Percentiles rank a stretch among this genome's conserved stretches.
Evolutionary conservation across 2,888 invertebrate genomes (phyloP).

Genomic region (Mythimna ferrago): DNA sequence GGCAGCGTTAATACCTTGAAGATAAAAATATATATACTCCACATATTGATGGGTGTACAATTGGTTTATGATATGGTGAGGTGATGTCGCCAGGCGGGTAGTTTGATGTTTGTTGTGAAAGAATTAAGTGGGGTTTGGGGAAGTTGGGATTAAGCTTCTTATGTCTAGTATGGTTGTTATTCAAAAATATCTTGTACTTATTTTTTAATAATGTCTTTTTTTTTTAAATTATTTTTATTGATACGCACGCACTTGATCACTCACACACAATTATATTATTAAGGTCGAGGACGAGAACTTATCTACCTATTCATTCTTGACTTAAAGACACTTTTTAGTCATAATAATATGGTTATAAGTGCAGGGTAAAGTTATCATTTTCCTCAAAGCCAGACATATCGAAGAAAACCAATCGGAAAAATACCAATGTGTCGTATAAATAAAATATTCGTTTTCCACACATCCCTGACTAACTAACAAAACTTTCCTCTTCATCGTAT

Average conservation of each 20-base stretch:
- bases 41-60: slow-evolving; percentile 75
- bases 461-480: slow-evolving; percentile 34
- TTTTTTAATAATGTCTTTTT: not conserved
- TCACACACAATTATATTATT: too few relatives aligned
- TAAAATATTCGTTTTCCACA: slow-evolving; percentile 28
- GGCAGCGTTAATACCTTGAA: slow-evolving; percentile 79
- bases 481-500: slow-evolving; percentile 48
- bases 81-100: slow-evolving; percentile 51
- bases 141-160: slow-evolving; percentile 18
- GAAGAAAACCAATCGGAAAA: not conserved
- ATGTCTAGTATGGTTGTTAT: not conserved
- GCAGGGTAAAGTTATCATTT: not conserved
- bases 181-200: not conserved
- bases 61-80: slow-evolving; percentile 69
- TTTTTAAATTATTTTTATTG: not conserved
- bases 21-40: slow-evolving; percentile 73
- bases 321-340: too few relatives aligned
- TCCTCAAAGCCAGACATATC: not conserved
- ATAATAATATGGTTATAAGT: not conserved
- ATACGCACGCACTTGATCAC: too few relatives aligned
- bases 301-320: too few relatives aligned
- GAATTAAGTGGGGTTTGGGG: slow-evolving; percentile 15
- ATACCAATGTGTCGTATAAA: slow-evolving; percentile 2
- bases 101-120: slow-evolving; percentile 53
- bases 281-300: too few relatives aligned